Base-by-base conservation (phyloP, 2,888 invertebrate species). In the Parelbella ahira region DNA sequence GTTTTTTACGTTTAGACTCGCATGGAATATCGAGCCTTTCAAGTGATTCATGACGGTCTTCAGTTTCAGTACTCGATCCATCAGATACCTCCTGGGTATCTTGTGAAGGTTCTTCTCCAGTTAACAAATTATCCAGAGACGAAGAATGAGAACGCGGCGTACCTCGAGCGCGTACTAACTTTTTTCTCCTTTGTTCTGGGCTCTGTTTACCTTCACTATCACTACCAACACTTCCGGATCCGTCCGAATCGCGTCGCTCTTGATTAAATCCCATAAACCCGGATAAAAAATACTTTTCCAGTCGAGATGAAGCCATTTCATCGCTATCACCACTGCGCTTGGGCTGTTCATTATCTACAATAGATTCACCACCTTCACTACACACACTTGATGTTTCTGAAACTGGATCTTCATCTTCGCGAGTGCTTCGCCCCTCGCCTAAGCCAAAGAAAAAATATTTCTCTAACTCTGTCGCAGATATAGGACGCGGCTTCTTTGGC, bases 361-460 rank as follows among this genome's bases (percentile, higher is more conserved):
- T 78, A 0, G 94, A 93, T 67, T 95, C 95, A 54, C 93, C 81
- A 34, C 93, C 92, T 69, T 96, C 96, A 63, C 95, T 96, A 66
- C 94, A 94, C 53, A 95, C 93, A 58, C 95, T 95, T 45, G 94
- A 94, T 0, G 94, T 94, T 74, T 97, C 96, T 1, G 95, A 95
- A 43, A 92, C 89, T 44, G 88, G 89, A 62, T 93, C 92, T 43
- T 92, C 92, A 53, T 88, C 88, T 33, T 89, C 84, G 11, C 86
- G 84, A 23, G 86, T 74, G 37, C 86, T 88, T 52, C 88, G 81
- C 4, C 93, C 93, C 58, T 94, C 94, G 10, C 93, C 95, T 24
- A 97, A 88, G 0, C 93, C 94, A 58, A 94, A 96, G 79, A 94
- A 95, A 86, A 95, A 96, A 71, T 97, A 97, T 73, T 95, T 96